These are phyloP conservation scores for Dermochelys coriacea DNA, from an alignment of 2,797 vertebrate genomes.

Conservation along the genomic window DNA sequence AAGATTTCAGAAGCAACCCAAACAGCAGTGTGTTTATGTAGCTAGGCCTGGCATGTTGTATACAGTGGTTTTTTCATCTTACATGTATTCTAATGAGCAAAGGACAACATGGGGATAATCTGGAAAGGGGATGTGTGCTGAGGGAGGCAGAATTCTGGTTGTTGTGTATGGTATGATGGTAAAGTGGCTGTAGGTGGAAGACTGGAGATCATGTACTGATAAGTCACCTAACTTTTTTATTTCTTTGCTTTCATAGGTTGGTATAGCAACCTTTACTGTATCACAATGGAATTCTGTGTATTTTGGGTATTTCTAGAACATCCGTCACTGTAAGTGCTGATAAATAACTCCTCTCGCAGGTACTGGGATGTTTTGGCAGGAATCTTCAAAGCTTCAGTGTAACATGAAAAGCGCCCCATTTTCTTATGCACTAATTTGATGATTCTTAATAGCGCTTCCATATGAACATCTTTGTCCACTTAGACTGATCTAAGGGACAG, in stretches of 20 bases:
- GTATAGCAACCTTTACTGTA: not conserved
- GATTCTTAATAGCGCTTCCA: not conserved
- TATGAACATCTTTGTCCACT: not conserved
- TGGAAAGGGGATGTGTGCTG: not conserved
- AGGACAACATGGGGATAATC: not conserved
- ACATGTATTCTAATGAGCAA: not conserved
- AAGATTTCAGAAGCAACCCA: not conserved
- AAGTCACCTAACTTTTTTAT: not conserved
- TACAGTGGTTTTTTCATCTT: not conserved
- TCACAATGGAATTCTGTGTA: not conserved
- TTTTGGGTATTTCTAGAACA: not conserved
- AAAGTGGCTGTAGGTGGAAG: not conserved
- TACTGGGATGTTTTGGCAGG: not conserved
- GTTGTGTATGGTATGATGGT: not conserved
- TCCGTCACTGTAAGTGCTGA: not conserved
- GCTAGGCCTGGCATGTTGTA: not conserved
- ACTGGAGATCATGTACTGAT: not conserved
- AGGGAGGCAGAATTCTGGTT: not conserved
- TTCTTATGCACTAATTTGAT: not conserved
- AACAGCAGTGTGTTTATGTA: not conserved
- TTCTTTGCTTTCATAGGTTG: not conserved
- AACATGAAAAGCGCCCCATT: not conserved
- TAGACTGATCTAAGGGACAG: not conserved
- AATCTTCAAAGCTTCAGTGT: not conserved
- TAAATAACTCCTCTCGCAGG: not conserved